Percentiles rank a stretch among this genome's conserved stretches.
phyloP scores from a whole-genome alignment of 1,140 invertebrate genomes.

The Alviniconcha marisindica region DNA sequence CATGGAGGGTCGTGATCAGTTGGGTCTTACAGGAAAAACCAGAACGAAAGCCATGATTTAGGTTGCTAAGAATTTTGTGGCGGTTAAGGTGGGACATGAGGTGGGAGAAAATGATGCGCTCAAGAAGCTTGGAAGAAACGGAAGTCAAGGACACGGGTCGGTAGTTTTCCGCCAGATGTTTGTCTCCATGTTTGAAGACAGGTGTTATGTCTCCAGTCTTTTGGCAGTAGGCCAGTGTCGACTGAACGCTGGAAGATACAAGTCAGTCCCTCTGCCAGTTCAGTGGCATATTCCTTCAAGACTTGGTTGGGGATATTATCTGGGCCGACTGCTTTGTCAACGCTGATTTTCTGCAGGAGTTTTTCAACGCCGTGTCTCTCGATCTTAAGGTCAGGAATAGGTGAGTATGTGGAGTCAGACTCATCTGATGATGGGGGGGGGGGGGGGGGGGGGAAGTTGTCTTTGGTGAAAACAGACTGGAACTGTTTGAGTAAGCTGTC shows the following conservation, averaged over 20 bases:
- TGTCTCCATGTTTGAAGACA: slow-evolving; percentile 39
- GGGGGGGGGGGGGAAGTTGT: no score
- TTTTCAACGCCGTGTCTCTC: not conserved
- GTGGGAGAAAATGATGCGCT: slow-evolving; percentile 46
- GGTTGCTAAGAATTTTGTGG: slow-evolving; percentile 37
- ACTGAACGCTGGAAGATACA: slow-evolving; percentile 35
- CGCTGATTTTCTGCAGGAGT: slow-evolving; percentile 32
- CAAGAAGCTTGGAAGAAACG: slow-evolving; percentile 29
- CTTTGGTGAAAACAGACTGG: slow-evolving; percentile 42
- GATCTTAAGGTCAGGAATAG: not conserved
- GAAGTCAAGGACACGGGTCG: slow-evolving; percentile 36
- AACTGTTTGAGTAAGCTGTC: slow-evolving; percentile 48
- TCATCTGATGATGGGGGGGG: not conserved
- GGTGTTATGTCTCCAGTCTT: slow-evolving; percentile 34
- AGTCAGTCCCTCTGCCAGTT: not conserved
- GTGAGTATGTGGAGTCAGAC: not conserved
- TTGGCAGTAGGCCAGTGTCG: slow-evolving; percentile 5
- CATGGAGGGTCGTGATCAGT: slow-evolving; percentile 33
- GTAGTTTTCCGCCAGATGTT: slow-evolving; percentile 39
- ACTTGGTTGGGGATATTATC: slow-evolving; percentile 6
- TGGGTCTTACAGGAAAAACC: slow-evolving; percentile 39
- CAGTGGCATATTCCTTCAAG: not conserved
- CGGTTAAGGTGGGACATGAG: slow-evolving; percentile 38
- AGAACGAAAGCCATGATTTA: slow-evolving; percentile 40
- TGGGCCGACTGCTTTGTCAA: slow-evolving; percentile 17